phyloP scores from a whole-genome alignment of 1,140 invertebrate genomes.

The Palaemon carinicauda region DNA sequence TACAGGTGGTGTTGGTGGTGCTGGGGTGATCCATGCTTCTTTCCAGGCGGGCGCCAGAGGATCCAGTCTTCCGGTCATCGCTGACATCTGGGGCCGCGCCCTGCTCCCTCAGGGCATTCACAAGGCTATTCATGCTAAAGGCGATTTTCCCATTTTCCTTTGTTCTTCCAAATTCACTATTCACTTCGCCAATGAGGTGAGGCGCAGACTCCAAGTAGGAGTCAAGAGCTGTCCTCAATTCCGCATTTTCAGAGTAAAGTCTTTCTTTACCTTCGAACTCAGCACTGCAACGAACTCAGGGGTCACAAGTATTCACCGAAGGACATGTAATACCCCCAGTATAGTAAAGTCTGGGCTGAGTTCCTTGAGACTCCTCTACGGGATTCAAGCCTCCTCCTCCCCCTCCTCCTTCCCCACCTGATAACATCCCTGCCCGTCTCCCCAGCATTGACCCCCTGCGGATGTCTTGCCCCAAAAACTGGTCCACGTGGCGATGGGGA shows the following conservation, averaged over 20 bases:
- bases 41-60: background rate
- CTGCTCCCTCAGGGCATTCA: background rate
- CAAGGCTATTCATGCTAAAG: background rate
- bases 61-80: background rate
- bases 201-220: background rate
- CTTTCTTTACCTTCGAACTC: background rate
- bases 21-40: conserved; percentile 29
- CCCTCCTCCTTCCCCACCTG: background rate
- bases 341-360: no score
- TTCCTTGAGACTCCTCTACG: background rate
- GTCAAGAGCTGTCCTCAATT: background rate
- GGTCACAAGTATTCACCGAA: no score
- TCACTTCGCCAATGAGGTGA: background rate
- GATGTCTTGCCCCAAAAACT: background rate
- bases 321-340: no score
- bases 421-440: background rate
- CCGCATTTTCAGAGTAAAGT: background rate
- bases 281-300: background rate
- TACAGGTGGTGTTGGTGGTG: background rate
- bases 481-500: background rate
- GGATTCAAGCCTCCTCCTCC: no score
- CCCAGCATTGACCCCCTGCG: background rate
- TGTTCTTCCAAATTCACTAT: background rate
- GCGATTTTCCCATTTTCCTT: background rate
- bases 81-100: background rate